These are phyloP conservation scores for Leptopilina clavipes DNA, from an alignment of 1,140 invertebrate species.

Conservation along the genomic window DNA sequence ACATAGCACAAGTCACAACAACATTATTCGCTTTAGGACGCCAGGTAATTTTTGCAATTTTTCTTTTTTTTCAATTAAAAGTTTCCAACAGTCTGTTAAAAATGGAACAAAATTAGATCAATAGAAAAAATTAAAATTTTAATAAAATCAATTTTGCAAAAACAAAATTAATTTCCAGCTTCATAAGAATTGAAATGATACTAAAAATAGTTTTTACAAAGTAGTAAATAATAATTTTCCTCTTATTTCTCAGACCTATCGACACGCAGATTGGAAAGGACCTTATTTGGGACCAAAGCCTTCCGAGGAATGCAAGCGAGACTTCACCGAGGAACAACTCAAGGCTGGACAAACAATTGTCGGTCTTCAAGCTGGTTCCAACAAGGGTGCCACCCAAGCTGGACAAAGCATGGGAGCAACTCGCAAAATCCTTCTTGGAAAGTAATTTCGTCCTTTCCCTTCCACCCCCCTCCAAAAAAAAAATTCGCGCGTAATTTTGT, in stretches of 20 bases:
- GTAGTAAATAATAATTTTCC: no score
- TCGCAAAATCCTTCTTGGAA: slow-evolving; percentile 88
- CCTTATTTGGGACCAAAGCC: slow-evolving; percentile 90
- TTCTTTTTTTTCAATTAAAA: no score
- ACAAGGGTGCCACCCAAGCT: slow-evolving; percentile 91
- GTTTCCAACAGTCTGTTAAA: no score
- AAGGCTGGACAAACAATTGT: slow-evolving; percentile 89
- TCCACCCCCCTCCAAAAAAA: slow-evolving; percentile 22
- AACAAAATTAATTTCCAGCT: no score
- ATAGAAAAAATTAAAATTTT: no score
- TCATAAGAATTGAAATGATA: no score
- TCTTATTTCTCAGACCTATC: slow-evolving; percentile 92
- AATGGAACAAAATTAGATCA: no score
- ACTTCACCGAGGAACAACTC: slow-evolving; percentile 92
- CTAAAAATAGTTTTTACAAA: no score
- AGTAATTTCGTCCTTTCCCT: slow-evolving; percentile 73
- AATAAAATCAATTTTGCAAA: no score
- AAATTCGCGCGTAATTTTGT: slow-evolving; percentile 51
- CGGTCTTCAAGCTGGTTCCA: slow-evolving; percentile 93
- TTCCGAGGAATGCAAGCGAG: slow-evolving; percentile 89
- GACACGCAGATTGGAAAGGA: slow-evolving; percentile 90
- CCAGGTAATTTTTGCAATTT: slow-evolving; percentile 80
- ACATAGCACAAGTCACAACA: slow-evolving; percentile 90
- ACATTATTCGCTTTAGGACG: slow-evolving; percentile 92
- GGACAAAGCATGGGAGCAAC: slow-evolving; percentile 94